Conservation (phyloP, 2,113 vertebrate species). For the Cisticola juncidis region DNA sequence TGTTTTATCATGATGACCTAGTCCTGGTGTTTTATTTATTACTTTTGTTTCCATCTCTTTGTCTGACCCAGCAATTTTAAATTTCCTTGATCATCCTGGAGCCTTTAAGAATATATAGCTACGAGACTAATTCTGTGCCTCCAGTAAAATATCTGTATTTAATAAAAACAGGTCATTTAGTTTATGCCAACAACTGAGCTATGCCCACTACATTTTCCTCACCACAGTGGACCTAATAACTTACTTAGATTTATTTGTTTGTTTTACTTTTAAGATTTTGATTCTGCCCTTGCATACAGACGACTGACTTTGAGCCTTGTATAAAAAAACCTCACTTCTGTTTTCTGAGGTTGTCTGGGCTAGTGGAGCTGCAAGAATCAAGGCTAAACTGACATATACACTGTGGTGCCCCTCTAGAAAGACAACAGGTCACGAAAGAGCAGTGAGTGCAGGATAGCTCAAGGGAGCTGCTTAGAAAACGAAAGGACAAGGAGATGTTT, state of each 20-base stretch:
- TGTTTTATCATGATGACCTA: background rate
- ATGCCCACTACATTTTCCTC: background rate
- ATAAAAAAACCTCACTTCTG: background rate
- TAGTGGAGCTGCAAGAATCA: background rate
- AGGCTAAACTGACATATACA: background rate
- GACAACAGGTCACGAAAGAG: background rate
- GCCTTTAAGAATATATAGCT: background rate
- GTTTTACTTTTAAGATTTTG: background rate
- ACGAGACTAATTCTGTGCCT: background rate
- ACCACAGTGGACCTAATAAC: background rate
- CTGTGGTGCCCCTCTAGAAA: background rate
- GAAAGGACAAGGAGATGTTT: slow-evolving; percentile 4
- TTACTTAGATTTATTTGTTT: background rate
- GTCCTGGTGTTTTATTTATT: background rate
- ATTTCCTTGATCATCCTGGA: background rate
- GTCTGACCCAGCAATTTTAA: background rate
- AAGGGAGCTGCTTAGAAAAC: background rate
- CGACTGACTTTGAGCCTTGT: background rate
- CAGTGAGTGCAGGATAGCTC: background rate
- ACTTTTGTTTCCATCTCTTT: background rate
- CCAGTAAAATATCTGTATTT: background rate
- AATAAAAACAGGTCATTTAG: background rate
- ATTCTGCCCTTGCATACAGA: background rate
- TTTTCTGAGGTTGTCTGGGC: background rate
- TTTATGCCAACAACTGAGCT: background rate